Conservation (phyloP, 53 echinoderm and acorn worm genomes). For the Crossaster papposus region DNA sequence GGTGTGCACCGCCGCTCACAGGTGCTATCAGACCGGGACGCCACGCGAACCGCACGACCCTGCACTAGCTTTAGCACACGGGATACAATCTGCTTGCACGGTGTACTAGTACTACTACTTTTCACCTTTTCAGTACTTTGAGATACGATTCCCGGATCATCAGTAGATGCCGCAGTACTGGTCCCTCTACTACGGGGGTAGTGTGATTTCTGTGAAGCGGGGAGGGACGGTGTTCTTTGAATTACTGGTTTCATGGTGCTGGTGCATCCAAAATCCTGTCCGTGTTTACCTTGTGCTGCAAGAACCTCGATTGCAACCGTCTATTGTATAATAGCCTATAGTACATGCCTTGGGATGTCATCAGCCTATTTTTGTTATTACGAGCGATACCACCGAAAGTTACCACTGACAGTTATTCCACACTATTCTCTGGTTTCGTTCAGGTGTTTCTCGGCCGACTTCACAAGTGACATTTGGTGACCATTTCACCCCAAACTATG, state of each 20-base stretch:
- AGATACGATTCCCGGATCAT: neutral
- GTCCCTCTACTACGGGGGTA: neutral
- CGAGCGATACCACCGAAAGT: too few species aligned
- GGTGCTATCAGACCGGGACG: neutral
- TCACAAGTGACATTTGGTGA: too few species aligned
- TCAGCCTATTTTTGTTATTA: too few species aligned
- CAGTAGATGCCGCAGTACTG: neutral
- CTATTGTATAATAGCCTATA: too few species aligned
- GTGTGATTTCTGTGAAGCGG: neutral
- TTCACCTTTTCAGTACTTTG: neutral
- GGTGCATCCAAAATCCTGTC: neutral
- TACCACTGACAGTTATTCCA: too few species aligned
- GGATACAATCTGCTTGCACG: too few species aligned
- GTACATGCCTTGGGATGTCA: too few species aligned
- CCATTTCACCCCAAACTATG: too few species aligned
- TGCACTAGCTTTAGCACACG: neutral
- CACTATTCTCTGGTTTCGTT: too few species aligned
- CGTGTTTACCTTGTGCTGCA: too few species aligned
- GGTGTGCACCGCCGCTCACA: constrained; percentile 14
- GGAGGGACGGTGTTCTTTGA: neutral
- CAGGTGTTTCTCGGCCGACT: too few species aligned
- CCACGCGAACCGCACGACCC: neutral
- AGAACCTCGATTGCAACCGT: too few species aligned
- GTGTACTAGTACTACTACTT: neutral
- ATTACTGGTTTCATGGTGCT: neutral